Base-by-base conservation (phyloP, 2,888 invertebrate genomes). In the Oscheius onirici region DNA sequence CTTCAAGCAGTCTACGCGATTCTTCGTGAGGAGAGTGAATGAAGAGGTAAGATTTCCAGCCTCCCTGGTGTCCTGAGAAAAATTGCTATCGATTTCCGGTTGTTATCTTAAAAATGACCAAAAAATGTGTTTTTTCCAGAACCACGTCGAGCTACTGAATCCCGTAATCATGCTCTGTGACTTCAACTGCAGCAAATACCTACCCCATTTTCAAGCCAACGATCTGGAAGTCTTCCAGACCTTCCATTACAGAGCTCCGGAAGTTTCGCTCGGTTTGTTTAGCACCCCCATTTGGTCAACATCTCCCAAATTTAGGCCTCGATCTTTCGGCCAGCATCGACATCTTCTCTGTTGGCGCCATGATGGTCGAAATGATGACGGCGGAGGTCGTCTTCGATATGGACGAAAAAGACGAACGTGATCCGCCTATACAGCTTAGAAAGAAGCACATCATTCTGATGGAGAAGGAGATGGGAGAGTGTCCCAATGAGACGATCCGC, bases 191-290 rank as follows among this genome's bases (percentile, higher is more conserved):
- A 13, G 41, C 17, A 20, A 20, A n/a, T 41, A 41, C 20, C 2
- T 41, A 5, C 26, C 55, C 13, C 1, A 11, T 5, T 55, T 24
- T 24, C 2, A 26, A 13, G 3, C 28, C 8, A 17, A 58, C 24
- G 43, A 6, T 3, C 5, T 34, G 5, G 34, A 34, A 34, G 20
- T 41, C 11, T 26, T 55, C 28, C 58, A 58, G 24, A 58, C 58
- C 10, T 58, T 58, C 41, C 58, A 58, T 17, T 58, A 58, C 22
- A 58, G 58, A 58, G 58, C 58, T 2, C 58, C 58, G 17, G 58
- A 58, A 58, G 22, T 58, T 17, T 6, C 41, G 20, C 22, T 58
- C 40, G 41, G 58, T 41, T 40, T 17, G 17, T 41, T 46, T 15
- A 8, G 10, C 15, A 15, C 6, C 20, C 2, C 40, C n/a, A 40